Evolutionary conservation across 2,888 invertebrate species (phyloP).

Genomic region (Melangyna quadrimaculata): DNA sequence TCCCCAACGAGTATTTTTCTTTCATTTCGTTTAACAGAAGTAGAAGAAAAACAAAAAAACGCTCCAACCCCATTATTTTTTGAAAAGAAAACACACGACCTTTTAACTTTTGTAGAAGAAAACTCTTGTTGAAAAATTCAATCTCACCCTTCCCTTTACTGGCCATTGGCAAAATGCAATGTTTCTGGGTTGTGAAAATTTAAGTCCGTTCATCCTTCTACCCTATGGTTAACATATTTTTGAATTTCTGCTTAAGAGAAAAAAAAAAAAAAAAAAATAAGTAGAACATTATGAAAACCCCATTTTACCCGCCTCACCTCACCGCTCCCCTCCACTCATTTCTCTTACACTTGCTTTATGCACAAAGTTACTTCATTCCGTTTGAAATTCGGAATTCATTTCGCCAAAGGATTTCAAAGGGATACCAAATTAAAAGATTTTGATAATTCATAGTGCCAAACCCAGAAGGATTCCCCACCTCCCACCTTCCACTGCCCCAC

Average conservation of each 20-base stretch:
- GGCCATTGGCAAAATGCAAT: constrained; percentile 48
- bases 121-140: constrained; percentile 23
- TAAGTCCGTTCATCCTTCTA: constrained; percentile 29
- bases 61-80: constrained; percentile 1
- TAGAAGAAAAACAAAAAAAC: too few species aligned
- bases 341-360: constrained; percentile 33
- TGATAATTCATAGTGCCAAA: constrained; percentile 65
- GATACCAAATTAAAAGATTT: constrained; percentile 66
- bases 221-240: constrained; percentile 42
- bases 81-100: constrained; percentile 37
- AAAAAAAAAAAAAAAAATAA: not conserved
- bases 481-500: too few species aligned
- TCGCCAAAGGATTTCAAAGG: constrained; percentile 49
- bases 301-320: not conserved
- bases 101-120: constrained; percentile 29
- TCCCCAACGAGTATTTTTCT: constrained; percentile 26
- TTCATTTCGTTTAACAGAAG: constrained; percentile 12
- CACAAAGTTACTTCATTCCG: constrained; percentile 59
- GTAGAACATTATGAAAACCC: too few species aligned
- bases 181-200: not conserved
- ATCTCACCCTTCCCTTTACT: not conserved
- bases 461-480: not conserved
- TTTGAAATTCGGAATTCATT: constrained; percentile 56
- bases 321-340: not conserved
- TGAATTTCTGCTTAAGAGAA: not conserved